Evolutionary conservation across 2,888 invertebrate species (phyloP).

Genomic region (Clitarchus hookeri): DNA sequence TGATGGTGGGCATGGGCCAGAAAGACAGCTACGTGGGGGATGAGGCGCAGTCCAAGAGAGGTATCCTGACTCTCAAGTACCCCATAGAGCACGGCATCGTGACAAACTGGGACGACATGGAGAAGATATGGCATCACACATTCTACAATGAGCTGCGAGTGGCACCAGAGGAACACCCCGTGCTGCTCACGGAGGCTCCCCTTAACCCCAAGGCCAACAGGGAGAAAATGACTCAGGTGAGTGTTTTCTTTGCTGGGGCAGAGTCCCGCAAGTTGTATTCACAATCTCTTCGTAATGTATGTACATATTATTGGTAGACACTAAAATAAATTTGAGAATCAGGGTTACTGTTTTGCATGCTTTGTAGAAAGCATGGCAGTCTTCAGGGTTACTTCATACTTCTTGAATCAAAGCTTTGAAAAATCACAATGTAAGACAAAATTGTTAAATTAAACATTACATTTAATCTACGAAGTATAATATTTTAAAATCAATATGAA

Average conservation of each 20-base stretch:
- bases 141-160: constrained; percentile 97
- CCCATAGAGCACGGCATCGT: constrained; percentile 97
- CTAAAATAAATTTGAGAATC: no score
- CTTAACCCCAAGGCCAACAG: constrained; percentile 88
- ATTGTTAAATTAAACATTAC: no score
- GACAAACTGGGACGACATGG: constrained; percentile 99
- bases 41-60: constrained; percentile 95
- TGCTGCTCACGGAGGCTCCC: constrained; percentile 84
- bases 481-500: no score
- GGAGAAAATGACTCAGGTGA: constrained; percentile 80
- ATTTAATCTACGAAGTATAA: no score
- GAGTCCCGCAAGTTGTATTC: no score
- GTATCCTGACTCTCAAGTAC: constrained; percentile 94
- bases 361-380: no score
- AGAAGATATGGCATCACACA: constrained; percentile 99
- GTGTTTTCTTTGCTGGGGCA: not conserved
- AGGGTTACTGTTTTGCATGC: no score
- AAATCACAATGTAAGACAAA: no score
- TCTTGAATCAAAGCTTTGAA: no score
- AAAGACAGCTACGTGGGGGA: constrained; percentile 96
- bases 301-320: no score
- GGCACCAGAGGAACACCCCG: constrained; percentile 78
- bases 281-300: no score
- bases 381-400: no score
- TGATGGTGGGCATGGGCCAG: constrained; percentile 98